phyloP scores from a whole-genome alignment of 1,140 invertebrate species.

The Ostrea denselamellosa region DNA sequence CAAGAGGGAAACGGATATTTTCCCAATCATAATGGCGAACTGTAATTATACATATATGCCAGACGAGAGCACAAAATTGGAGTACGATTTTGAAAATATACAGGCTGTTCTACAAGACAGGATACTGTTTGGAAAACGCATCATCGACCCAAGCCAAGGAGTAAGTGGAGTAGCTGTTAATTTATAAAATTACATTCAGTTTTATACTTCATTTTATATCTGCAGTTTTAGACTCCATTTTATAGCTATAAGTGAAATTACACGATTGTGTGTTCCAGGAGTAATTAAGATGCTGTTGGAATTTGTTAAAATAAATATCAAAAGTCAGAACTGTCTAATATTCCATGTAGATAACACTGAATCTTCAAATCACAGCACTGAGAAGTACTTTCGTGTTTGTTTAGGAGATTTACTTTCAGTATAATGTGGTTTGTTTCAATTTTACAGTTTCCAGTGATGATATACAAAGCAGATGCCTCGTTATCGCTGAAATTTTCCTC shows the following conservation, averaged over 20 bases:
- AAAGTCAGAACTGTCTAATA: too few relatives aligned
- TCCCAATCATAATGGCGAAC: not conserved
- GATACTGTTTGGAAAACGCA: not conserved
- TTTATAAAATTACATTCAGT: too few relatives aligned
- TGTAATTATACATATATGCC: conserved; percentile 25
- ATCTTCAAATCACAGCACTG: too few relatives aligned
- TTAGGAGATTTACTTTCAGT: not conserved
- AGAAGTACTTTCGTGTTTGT: too few relatives aligned
- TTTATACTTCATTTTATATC: too few relatives aligned
- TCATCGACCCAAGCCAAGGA: not conserved
- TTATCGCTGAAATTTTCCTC: not conserved
- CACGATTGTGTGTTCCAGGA: not conserved
- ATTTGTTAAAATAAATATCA: not conserved
- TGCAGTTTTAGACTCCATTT: not conserved
- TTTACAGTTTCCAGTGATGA: not conserved
- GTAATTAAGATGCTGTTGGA: not conserved
- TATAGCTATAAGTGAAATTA: not conserved
- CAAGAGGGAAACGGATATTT: not conserved
- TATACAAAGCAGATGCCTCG: not conserved
- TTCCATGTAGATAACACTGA: too few relatives aligned
- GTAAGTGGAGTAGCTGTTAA: not conserved
- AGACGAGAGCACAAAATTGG: not conserved
- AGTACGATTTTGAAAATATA: conserved; percentile 13
- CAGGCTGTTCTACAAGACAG: not conserved
- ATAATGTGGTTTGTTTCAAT: too few relatives aligned